phyloP scores from a whole-genome alignment of 1,140 invertebrate species.

The Drosophila willistoni region DNA sequence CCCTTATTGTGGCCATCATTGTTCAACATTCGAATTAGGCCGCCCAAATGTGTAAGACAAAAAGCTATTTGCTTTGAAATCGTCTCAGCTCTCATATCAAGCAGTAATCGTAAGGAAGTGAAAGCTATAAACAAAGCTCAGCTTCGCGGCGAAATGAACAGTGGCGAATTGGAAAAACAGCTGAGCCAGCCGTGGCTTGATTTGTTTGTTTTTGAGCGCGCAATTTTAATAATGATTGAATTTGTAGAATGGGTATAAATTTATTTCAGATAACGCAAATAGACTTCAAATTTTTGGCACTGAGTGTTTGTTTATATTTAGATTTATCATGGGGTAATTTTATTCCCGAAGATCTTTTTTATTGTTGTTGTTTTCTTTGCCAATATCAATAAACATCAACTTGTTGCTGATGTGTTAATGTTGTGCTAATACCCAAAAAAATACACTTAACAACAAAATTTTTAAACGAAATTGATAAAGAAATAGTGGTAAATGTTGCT shows the following conservation, averaged over 20 bases:
- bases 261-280: not conserved
- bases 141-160: no score
- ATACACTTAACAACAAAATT: not conserved
- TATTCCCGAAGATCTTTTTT: not conserved
- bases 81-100: not conserved
- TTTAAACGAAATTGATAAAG: not conserved
- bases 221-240: no score
- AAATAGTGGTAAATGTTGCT: not conserved
- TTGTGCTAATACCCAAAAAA: not conserved
- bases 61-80: not conserved
- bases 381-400: not conserved
- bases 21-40: not conserved
- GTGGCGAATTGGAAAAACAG: no score
- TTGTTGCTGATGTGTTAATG: conserved; percentile 5
- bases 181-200: no score
- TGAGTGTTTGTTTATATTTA: not conserved
- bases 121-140: not conserved
- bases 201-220: no score
- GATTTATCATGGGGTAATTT: not conserved
- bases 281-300: not conserved
- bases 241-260: not conserved
- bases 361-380: not conserved
- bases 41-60: not conserved
- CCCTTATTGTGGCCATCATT: no score
- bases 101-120: not conserved